Evolutionary conservation across 2,113 vertebrate genomes (phyloP), one percentile per base, ranked within the genome.

Genomic region (Lota lota): DNA sequence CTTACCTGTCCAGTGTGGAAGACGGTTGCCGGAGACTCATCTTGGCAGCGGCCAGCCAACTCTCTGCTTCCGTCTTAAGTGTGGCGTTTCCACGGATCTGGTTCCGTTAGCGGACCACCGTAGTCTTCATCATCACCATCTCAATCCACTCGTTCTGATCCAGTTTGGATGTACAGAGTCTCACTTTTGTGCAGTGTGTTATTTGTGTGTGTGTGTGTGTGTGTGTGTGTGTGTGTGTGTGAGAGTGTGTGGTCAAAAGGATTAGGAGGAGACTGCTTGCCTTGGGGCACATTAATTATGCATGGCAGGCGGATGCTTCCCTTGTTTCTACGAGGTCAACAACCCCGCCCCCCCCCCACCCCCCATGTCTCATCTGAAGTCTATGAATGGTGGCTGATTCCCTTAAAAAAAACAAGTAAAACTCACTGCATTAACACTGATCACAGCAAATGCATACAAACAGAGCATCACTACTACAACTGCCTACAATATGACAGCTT

Each of bases 1-100:
- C 61, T 33, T 90, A 93, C 92, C 92, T 93, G 88, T 93, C 91
- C 83, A 92, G 88, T 0, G 92, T 89, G 3, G 91, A 92, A 71
- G 90, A 83, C 22, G 91, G 91, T 0, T 88, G 90, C 64, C 90
- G 89, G 65, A 92, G 71, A 76, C 87, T 93, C 91, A 92, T 92
- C 77, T 73, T 87, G 84, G 83, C 82, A 66, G 40, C 1, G 75
- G 73, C 81, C 33, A 70, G 50, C 74, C 70, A 77, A 19, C 75
- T 79, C 78, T 70, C 85, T 74, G 81, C 68, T 2, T 3, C 59
- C 21, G 59, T 61, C 78, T 87, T 80, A 72, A 71, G 68, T 76
- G 74, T 14, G 73, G 66, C 81, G 77, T 85, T 63, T 69, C 75
- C 53, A 36, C 20, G 1, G 22, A 47, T 54, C 47, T 18, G 72